A percentile compares a stretch with the other conserved stretches of the same genome.
phyloP scores from a whole-genome alignment of 2,888 invertebrate species.

The Trachelus stipa region DNA sequence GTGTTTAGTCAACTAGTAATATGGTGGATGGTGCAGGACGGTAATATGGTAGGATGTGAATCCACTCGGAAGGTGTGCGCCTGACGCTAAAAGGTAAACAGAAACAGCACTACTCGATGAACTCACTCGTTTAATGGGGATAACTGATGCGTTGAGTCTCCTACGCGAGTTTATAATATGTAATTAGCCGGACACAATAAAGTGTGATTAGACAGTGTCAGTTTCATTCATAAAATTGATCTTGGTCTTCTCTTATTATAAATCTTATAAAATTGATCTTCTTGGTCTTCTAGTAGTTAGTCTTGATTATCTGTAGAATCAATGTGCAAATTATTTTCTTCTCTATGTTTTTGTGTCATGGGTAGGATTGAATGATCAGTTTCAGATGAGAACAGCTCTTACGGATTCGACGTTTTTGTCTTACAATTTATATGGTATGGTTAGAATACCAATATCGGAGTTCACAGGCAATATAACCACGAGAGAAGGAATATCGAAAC shows the following conservation, averaged over 20 bases:
- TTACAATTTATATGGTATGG: neutral
- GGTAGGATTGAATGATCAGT: neutral
- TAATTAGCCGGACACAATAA: neutral
- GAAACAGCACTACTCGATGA: neutral
- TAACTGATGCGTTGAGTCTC: neutral
- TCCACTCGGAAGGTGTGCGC: constrained; percentile 9
- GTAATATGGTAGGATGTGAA: neutral
- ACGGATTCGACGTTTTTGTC: neutral
- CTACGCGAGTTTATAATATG: neutral
- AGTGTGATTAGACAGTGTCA: neutral
- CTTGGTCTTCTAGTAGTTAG: neutral
- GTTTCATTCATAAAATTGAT: neutral
- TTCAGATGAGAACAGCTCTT: neutral
- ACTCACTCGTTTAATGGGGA: neutral
- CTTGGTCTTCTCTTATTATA: too few species aligned
- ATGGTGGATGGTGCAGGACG: neutral
- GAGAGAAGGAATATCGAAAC: neutral
- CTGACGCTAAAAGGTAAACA: constrained; percentile 7
- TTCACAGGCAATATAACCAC: neutral
- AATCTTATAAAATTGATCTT: neutral
- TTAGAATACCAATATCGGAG: neutral
- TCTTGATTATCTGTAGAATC: neutral
- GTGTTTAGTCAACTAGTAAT: neutral
- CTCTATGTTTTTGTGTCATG: neutral
- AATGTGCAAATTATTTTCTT: neutral